Base-by-base conservation (phyloP, 2,888 invertebrate genomes). In the Plutella xylostella region DNA sequence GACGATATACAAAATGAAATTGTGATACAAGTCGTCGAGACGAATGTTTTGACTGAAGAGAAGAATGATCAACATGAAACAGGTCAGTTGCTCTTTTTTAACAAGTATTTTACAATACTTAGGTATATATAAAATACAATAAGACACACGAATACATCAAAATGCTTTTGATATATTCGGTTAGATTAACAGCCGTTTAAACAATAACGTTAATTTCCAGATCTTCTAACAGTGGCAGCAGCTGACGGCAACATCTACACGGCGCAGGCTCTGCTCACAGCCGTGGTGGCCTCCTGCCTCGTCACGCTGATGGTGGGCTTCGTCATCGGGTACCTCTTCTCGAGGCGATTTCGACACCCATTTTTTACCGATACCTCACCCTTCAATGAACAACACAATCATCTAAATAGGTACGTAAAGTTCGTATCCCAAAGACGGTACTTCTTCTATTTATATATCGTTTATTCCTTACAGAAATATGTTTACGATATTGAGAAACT, bases 271-370 rank as follows among this genome's bases (percentile, higher is more conserved):
- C 75, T 94, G 51, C 90, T 92, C 45, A 90, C 93, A 38, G 92
- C 93, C 7, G 90, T 94, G 22, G 89, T 92, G 43, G 90, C 91
- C 11, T 91, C 93, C 40, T 92, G 93, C 61, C 86, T 94, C 48
- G 89, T 92, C 43, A 92, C 93, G 12, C 85, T 94, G 50, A 88
- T 93, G 67, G 87, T 93, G 49, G 94, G 94, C 47, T 94, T 95
- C 70, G 88, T 92, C 51, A 90, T 91, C 51, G 94, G 94, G 33
- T 95, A 91, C 68, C 88, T 92, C 60, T 92, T 94, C 70, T 92
- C 93, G 21, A 87, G 91, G 64, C 86, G 91, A 78, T 89, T 92
- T 85, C 85, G 88, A 43, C 90, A 90, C 58, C 89, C 89, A 52
- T 87, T 90, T 61, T 88, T 89, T 60, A 90, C 90, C 65, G 89